Percentiles rank a stretch among this genome's conserved stretches.
Evolutionary conservation across 2,113 vertebrate genomes (phyloP).

Genomic region (Phalacrocorax brasilianus): DNA sequence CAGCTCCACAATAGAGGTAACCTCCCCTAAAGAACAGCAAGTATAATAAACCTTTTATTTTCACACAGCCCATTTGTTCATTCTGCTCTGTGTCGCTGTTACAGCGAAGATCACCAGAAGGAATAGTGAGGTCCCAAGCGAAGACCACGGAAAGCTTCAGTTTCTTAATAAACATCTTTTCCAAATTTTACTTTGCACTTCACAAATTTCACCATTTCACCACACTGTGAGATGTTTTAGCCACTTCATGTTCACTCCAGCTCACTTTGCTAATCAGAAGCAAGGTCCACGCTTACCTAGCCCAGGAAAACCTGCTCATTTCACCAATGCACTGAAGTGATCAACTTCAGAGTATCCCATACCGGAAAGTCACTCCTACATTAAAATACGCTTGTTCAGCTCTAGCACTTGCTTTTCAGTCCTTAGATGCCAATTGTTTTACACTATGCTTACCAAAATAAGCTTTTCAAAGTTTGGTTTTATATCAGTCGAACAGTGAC

Average conservation of each 20-base stretch:
- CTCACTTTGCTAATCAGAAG: neutral
- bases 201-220: no score
- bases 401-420: neutral
- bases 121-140: neutral
- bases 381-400: neutral
- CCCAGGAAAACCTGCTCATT: neutral
- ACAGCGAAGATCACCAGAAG: neutral
- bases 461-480: neutral
- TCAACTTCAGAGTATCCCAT: neutral
- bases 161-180: neutral
- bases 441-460: neutral
- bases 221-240: neutral
- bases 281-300: rapidly evolving
- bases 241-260: neutral
- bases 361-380: neutral
- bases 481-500: neutral
- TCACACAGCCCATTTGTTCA: neutral
- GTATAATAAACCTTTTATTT: neutral
- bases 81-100: neutral
- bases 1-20: rapidly evolving
- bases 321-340: neutral
- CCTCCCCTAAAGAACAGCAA: neutral
- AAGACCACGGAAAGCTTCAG: neutral
- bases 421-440: neutral
- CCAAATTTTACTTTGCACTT: neutral